phyloP scores from a whole-genome alignment of 2,113 vertebrate species.

The Mohoua ochrocephala region DNA sequence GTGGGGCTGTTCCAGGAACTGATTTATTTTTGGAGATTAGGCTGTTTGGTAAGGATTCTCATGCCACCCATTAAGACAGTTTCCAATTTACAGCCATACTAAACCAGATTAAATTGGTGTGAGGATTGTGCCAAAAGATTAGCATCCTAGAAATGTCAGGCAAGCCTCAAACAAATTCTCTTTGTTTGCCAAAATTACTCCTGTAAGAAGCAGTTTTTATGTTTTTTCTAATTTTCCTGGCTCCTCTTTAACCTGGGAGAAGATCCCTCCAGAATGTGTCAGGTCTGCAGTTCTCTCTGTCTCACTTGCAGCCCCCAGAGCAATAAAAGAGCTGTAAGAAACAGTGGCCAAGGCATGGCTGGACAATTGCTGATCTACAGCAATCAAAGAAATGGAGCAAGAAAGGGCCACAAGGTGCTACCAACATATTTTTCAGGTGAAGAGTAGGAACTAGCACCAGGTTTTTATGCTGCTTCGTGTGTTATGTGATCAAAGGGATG shows the following conservation, averaged over 20 bases:
- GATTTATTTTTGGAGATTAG: not conserved
- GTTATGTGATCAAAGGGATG: not conserved
- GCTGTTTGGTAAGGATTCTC: conserved; percentile 5
- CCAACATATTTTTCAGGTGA: not conserved
- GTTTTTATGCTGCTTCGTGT: not conserved
- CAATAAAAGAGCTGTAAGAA: not conserved
- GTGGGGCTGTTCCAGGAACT: conserved; percentile 48
- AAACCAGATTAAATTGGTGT: not conserved
- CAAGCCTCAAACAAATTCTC: not conserved
- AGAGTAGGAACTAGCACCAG: not conserved
- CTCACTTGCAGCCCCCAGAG: not conserved
- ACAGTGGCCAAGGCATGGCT: not conserved
- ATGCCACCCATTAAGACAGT: not conserved
- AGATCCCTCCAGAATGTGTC: not conserved
- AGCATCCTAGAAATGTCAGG: not conserved
- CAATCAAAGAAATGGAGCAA: not conserved
- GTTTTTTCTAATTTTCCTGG: not conserved
- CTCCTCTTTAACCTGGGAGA: not conserved
- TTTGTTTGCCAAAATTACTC: not conserved
- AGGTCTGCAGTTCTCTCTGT: not conserved
- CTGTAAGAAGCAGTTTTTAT: not conserved
- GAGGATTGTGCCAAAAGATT: not conserved
- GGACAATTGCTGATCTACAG: not conserved
- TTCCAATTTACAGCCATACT: not conserved
- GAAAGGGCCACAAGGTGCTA: not conserved